Percentiles rank a stretch among this genome's conserved stretches.
phyloP scores from a whole-genome alignment of 1,140 invertebrate genomes.

The Diorhabda carinulata region DNA sequence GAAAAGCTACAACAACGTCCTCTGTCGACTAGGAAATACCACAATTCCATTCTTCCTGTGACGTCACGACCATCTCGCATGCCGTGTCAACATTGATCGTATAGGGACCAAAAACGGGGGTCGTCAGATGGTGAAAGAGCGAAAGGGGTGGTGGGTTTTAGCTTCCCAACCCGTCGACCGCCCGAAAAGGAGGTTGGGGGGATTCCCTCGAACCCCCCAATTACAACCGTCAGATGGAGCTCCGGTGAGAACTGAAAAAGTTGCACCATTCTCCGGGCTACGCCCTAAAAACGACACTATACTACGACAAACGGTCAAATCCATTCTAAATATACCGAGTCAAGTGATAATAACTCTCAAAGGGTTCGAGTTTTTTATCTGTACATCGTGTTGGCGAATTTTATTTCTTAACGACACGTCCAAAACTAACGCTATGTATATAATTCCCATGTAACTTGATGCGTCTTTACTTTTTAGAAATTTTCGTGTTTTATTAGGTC shows the following conservation, averaged over 20 bases:
- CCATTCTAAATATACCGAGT: neutral
- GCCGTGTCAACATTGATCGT: slow-evolving; percentile 30
- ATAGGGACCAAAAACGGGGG: slow-evolving; percentile 25
- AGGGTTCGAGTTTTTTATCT: no score
- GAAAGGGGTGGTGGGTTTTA: slow-evolving; percentile 2
- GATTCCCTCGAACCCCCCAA: slow-evolving; percentile 23
- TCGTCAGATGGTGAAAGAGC: neutral
- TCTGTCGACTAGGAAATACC: slow-evolving; percentile 7
- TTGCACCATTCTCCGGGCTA: slow-evolving; percentile 24
- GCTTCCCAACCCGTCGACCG: neutral
- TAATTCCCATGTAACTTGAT: no score
- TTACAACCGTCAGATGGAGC: slow-evolving; percentile 32
- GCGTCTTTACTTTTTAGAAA: no score
- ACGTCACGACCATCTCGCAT: slow-evolving; percentile 26
- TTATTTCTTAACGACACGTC: no score
- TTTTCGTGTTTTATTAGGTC: no score
- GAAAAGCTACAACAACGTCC: slow-evolving; percentile 16
- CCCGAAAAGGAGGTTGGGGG: neutral
- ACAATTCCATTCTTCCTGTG: slow-evolving; percentile 11
- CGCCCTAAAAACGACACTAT: slow-evolving; percentile 6
- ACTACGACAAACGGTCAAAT: slow-evolving; percentile 1
- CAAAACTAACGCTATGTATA: no score
- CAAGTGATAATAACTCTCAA: neutral
- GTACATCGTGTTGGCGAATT: no score
- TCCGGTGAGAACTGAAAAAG: slow-evolving; percentile 30